Percentiles rank a stretch among this genome's conserved stretches.
These are phyloP conservation scores for Sycophila sp. DNA, from an alignment of 1,140 invertebrate genomes.

Conservation along the genomic window DNA sequence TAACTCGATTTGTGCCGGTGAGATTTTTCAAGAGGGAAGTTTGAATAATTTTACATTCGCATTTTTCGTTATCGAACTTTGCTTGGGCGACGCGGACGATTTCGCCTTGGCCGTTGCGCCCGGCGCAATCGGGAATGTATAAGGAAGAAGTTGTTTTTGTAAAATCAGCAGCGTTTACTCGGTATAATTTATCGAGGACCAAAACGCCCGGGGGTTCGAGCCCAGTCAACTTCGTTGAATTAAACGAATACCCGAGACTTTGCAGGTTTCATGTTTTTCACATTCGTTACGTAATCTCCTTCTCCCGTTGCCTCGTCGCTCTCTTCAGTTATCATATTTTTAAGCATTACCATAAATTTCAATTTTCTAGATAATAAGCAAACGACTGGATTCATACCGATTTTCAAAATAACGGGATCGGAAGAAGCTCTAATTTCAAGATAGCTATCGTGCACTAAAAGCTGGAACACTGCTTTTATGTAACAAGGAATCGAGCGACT, in stretches of 20 bases:
- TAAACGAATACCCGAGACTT: neutral
- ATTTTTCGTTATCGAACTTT: slow-evolving; percentile 44
- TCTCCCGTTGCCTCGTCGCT: neutral
- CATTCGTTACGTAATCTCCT: neutral
- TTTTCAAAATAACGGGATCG: too few relatives aligned
- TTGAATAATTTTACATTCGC: slow-evolving; percentile 49
- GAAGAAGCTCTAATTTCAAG: too few relatives aligned
- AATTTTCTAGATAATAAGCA: neutral
- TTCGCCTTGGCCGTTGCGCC: neutral
- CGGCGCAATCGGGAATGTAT: slow-evolving; percentile 23
- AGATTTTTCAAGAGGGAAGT: slow-evolving; percentile 44
- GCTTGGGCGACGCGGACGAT: slow-evolving; percentile 30
- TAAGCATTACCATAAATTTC: too few relatives aligned
- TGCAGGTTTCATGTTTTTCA: neutral
- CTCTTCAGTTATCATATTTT: neutral
- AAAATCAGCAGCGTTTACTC: slow-evolving; percentile 35
- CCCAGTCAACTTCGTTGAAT: neutral
- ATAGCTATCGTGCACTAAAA: too few relatives aligned
- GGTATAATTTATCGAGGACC: slow-evolving; percentile 35
- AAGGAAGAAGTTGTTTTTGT: slow-evolving; percentile 32
- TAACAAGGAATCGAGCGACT: too few relatives aligned
- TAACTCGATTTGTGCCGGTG: slow-evolving; percentile 51
- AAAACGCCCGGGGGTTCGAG: slow-evolving; percentile 32
- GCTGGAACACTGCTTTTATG: too few relatives aligned
- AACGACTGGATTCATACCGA: neutral